Conservation (phyloP, 2,888 invertebrate genomes). For the Mallateleia sp. region DNA sequence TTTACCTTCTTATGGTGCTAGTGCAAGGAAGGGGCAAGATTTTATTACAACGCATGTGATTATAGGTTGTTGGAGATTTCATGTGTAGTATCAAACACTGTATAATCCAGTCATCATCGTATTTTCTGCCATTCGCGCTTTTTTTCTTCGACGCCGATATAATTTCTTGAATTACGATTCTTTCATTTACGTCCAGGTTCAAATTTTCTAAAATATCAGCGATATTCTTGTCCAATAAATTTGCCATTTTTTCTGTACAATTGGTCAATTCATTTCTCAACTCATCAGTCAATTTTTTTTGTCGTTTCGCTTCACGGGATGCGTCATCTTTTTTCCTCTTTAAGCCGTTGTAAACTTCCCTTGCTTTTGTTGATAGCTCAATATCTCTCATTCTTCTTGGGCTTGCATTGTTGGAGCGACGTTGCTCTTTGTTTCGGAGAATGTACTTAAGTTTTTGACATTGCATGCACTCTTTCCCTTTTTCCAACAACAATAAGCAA, state of each 20-base stretch:
- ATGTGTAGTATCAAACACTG: constrained; percentile 48
- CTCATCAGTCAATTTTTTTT: constrained; percentile 22
- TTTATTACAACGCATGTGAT: constrained; percentile 39
- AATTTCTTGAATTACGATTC: constrained; percentile 38
- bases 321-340: constrained; percentile 36
- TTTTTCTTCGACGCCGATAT: constrained; percentile 41
- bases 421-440: constrained; percentile 18
- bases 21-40: constrained; percentile 43
- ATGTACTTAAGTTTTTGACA: constrained; percentile 29
- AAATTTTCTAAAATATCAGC: constrained; percentile 25
- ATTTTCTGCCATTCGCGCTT: constrained; percentile 35
- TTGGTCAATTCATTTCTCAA: constrained; percentile 8
- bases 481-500: constrained; percentile 35
- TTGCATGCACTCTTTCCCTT: constrained; percentile 25
- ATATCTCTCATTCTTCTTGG: constrained; percentile 6
- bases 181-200: constrained; percentile 6
- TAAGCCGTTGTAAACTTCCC: background rate
- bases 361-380: background rate
- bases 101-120: constrained; percentile 41
- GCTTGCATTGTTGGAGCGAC: constrained; percentile 1
- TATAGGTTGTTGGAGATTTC: constrained; percentile 47
- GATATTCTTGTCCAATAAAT: background rate
- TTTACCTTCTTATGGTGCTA: constrained; percentile 41
- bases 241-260: constrained; percentile 24
- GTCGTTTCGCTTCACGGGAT: constrained; percentile 47